These are phyloP conservation scores for Emydura subglobosa DNA, from an alignment of 2,113 vertebrate species.

Conservation along the genomic window DNA sequence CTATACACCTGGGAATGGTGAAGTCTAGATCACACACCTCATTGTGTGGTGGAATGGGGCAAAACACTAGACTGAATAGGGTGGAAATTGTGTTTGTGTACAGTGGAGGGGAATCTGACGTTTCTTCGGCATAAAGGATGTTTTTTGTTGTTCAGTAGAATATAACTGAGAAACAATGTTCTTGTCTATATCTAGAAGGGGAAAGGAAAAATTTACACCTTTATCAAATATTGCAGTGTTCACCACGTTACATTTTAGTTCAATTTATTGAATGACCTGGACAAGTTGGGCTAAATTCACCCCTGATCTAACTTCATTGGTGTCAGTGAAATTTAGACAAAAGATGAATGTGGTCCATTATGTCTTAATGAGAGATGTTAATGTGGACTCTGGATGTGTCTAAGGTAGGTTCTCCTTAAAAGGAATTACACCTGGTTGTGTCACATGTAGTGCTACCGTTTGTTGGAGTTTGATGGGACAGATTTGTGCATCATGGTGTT, in stretches of 20 bases:
- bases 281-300: neutral
- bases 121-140: neutral
- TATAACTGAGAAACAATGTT: neutral
- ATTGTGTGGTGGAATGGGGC: neutral
- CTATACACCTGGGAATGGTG: neutral
- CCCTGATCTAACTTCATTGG: neutral
- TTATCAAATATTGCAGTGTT: neutral
- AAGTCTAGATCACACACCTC: neutral
- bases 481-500: neutral
- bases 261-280: neutral
- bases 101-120: neutral
- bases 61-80: neutral
- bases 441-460: neutral
- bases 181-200: neutral
- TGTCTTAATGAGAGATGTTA: neutral
- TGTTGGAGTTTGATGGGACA: neutral
- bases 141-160: neutral
- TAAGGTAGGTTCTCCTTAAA: neutral
- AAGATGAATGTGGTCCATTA: neutral
- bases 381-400: neutral
- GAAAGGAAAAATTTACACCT: neutral
- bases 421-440: neutral
- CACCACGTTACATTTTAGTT: neutral
- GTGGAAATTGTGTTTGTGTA: neutral
- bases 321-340: neutral